Percentiles rank a stretch among this genome's conserved stretches.
phyloP scores from a whole-genome alignment of 2,113 vertebrate genomes.

The Prionailurus bengalensis region DNA sequence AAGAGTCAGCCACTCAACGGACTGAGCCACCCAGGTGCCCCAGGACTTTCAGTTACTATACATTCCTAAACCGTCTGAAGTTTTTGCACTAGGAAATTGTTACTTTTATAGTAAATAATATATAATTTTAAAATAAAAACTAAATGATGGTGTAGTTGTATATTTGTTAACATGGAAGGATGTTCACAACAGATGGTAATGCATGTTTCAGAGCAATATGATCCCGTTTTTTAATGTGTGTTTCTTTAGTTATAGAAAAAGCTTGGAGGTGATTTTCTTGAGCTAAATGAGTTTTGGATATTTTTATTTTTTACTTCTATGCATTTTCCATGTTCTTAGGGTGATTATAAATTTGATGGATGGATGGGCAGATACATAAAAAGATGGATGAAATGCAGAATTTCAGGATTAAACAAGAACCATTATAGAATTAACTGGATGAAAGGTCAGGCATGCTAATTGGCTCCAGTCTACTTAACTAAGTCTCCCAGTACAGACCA shows the following conservation, averaged over 20 bases:
- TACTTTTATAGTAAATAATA: neutral
- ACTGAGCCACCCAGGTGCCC: too few species aligned
- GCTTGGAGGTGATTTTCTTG: neutral
- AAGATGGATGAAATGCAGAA: neutral
- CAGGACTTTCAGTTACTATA: neutral
- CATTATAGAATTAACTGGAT: neutral
- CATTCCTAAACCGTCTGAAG: neutral
- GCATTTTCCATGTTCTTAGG: neutral
- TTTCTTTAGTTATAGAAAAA: neutral
- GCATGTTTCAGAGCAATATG: neutral
- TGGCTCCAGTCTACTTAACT: neutral
- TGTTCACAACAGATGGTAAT: neutral
- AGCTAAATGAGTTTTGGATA: neutral
- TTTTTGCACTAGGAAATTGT: conserved; percentile 22
- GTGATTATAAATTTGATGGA: neutral
- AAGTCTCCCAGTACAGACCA: neutral
- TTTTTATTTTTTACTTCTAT: neutral
- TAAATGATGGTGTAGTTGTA: neutral
- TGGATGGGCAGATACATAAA: neutral
- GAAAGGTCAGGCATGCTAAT: neutral
- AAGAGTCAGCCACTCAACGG: too few species aligned
- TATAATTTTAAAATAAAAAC: neutral
- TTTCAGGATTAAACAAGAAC: neutral
- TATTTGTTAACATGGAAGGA: neutral
- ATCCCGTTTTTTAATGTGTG: neutral